Conservation (phyloP, 2,113 vertebrate genomes). For the zebrafish (Danio rerio) region GRCz12tu NC_133182.1:22090501-22091000, state of each 20-base stretch:
- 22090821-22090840: neutral
- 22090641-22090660: too few species aligned
- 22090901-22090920: neutral
- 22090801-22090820: neutral
- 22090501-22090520: too few species aligned
- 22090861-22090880: neutral
- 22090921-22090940: neutral
- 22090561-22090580: too few species aligned
- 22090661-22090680: too few species aligned
- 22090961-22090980: conserved; percentile 26
- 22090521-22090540: too few species aligned
- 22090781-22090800: neutral
- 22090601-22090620: too few species aligned
- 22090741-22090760: neutral
- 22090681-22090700: too few species aligned
- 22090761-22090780: neutral
- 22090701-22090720: too few species aligned
- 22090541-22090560: too few species aligned
- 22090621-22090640: too few species aligned
- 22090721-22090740: neutral
- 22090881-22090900: conserved; percentile 8
- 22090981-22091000: conserved; percentile 5
- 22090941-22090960: neutral
- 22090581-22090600: too few species aligned
- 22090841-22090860: neutral